Evolutionary conservation across 2,888 invertebrate genomes (phyloP).

Genomic region (Dexiosoma caninum): DNA sequence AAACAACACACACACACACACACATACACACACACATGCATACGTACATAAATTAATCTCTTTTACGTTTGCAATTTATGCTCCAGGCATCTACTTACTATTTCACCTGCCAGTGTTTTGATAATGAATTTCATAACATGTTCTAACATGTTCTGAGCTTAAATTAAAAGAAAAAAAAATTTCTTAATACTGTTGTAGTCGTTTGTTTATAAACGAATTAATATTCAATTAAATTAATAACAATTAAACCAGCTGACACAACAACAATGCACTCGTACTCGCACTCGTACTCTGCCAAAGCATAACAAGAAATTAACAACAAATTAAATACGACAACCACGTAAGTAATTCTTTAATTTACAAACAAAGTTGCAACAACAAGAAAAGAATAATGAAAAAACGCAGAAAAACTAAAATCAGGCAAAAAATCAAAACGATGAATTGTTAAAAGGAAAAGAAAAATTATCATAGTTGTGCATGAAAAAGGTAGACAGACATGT

Average conservation of each 20-base stretch:
- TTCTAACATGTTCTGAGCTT: slow-evolving; percentile 14
- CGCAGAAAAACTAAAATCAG: neutral
- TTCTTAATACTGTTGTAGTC: slow-evolving; percentile 35
- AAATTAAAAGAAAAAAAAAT: neutral
- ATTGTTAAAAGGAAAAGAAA: slow-evolving; percentile 35
- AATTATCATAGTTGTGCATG: slow-evolving; percentile 47
- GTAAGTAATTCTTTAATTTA: slow-evolving; percentile 35
- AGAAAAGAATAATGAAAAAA: neutral
- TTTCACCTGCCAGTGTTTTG: slow-evolving; percentile 15
- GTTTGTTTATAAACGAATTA: slow-evolving; percentile 37
- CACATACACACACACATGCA: too few species aligned
- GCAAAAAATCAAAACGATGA: slow-evolving; percentile 5
- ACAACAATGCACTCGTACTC: neutral
- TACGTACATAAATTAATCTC: neutral
- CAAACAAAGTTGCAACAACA: slow-evolving; percentile 44
- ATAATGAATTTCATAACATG: slow-evolving; percentile 44
- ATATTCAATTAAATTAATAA: slow-evolving; percentile 55
- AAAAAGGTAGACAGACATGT: slow-evolving; percentile 46
- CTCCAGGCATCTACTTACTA: neutral
- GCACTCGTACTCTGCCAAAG: neutral
- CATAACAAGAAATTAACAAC: slow-evolving; percentile 24
- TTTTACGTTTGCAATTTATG: slow-evolving; percentile 8
- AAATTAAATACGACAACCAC: slow-evolving; percentile 41
- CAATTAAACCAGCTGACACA: slow-evolving; percentile 28
- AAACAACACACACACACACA: neutral